Evolutionary conservation across 30 jellyfish, hydroid and myxozoan genomes (phyloP).

Genomic region (Turritopsis rubra): DNA sequence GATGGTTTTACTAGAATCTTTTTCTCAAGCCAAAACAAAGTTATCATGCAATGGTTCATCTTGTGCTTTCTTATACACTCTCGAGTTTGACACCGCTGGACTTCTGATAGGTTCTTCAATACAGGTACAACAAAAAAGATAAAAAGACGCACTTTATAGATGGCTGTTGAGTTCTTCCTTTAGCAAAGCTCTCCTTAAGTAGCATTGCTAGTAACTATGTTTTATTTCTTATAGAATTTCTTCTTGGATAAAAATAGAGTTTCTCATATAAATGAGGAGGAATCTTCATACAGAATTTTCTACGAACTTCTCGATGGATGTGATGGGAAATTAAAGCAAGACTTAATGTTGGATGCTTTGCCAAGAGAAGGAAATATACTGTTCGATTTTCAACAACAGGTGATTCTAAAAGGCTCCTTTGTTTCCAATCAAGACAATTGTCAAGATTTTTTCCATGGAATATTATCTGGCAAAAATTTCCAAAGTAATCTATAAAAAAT

Average conservation of each 20-base stretch:
- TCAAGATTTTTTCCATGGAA: too few relatives aligned
- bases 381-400: conserved; percentile 3
- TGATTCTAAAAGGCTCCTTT: background rate
- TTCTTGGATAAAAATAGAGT: conserved; percentile 73
- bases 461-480: too few relatives aligned
- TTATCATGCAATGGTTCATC: conserved; percentile 76
- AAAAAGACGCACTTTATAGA: too few relatives aligned
- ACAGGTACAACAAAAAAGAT: conserved; percentile 44
- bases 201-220: background rate
- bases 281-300: conserved; percentile 77
- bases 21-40: conserved; percentile 71
- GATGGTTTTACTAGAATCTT: conserved; percentile 66
- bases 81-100: conserved; percentile 81
- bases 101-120: conserved; percentile 67
- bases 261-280: conserved; percentile 53
- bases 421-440: too few relatives aligned
- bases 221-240: conserved; percentile 41
- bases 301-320: conserved; percentile 66
- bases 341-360: conserved; percentile 23
- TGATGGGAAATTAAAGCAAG: conserved; percentile 56
- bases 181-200: too few relatives aligned
- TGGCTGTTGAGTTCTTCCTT: too few relatives aligned
- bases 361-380: conserved; percentile 6
- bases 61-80: conserved; percentile 41
- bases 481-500: too few relatives aligned